phyloP scores from a whole-genome alignment of 2,888 invertebrate species.

The Hirtodrosophila duncani region DNA sequence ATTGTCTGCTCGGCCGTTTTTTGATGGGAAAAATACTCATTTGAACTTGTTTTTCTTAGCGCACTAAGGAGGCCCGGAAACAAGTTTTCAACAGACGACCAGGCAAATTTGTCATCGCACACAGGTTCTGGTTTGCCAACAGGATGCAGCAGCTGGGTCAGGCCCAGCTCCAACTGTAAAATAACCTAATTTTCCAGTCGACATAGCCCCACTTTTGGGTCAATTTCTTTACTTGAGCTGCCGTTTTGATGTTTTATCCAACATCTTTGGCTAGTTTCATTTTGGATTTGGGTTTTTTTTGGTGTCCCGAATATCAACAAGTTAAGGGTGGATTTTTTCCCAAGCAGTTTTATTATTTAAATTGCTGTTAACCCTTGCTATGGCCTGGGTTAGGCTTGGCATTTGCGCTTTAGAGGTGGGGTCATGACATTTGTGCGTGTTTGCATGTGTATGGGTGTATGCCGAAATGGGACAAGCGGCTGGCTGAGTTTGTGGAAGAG shows the following conservation, averaged over 20 bases:
- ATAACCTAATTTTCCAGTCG: too few species aligned
- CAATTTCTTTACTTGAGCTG: conserved; percentile 13
- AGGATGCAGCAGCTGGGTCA: too few species aligned
- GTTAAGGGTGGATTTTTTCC: too few species aligned
- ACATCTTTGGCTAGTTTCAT: conserved; percentile 41
- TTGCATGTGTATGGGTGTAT: conserved; percentile 39
- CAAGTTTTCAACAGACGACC: too few species aligned
- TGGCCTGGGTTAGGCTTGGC: conserved; percentile 49
- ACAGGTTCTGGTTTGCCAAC: too few species aligned
- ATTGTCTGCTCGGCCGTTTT: conserved; percentile 42
- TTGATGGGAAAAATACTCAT: conserved; percentile 54
- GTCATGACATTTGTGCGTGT: conserved; percentile 50
- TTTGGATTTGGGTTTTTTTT: conserved; percentile 41
- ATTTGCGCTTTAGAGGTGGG: conserved; percentile 76
- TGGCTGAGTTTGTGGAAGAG: conserved; percentile 11
- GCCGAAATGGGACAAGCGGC: conserved; percentile 70
- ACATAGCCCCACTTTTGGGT: too few species aligned
- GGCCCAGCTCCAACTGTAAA: too few species aligned
- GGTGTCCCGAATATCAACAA: conserved; percentile 27
- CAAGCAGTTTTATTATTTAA: conserved; percentile 60
- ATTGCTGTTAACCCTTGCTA: conserved; percentile 73
- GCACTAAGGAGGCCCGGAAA: neutral
- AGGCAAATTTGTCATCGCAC: too few species aligned
- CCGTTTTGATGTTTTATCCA: conserved; percentile 20
- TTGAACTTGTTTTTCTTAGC: conserved; percentile 39